Evolutionary conservation across 1,140 invertebrate species (phyloP), one percentile per base, ranked within the genome.

Genomic region (Sweltsa coloradensis): DNA sequence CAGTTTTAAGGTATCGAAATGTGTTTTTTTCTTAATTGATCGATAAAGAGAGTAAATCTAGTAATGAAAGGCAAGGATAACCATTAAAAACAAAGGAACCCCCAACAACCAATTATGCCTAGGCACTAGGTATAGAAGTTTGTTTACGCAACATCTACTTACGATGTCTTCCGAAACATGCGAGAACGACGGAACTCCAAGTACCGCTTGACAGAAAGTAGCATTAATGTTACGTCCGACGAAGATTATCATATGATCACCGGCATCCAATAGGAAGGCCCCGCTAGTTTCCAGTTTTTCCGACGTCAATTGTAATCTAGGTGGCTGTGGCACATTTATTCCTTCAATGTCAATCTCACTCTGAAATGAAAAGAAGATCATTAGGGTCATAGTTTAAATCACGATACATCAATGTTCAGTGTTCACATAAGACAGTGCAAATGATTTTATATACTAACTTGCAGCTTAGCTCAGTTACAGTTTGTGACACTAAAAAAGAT

Each of bases 241-340:
- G 59, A 93, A 91, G 14, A 99, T 65, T 41, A 85, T 79, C 62
- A 99, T 85, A 41, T 74, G 71, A 39, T 85, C 78, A 4, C 89
- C 88, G 40, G 80, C 76, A 63, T 99, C 95, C 63, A 99, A 68
- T 1, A 99, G 66, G 62, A 95, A 99, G 14, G 86, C 85, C 9
- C 94, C 95, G 53, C 81, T 81, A 5, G 83, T 76, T 60, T 93
- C 89, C 44, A 99, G 65, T 50, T 76, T 71, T 50, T 81, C 80
- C 29, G 76, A 77, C 6, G 77, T 74, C 22, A 84, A 58, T 50
- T 80, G 76, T 5, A 83, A 57, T 37, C 68, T 54, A 13, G 66
- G 65, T 26, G 75, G 70, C 34, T 68, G 58, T 2, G 58, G 55
- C 7, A 64, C 51, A 34, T 43, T 16, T 25, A 51, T 47, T 18